These are phyloP conservation scores for Channa striata DNA, from an alignment of 2,797 vertebrate genomes.

Conservation along the genomic window DNA sequence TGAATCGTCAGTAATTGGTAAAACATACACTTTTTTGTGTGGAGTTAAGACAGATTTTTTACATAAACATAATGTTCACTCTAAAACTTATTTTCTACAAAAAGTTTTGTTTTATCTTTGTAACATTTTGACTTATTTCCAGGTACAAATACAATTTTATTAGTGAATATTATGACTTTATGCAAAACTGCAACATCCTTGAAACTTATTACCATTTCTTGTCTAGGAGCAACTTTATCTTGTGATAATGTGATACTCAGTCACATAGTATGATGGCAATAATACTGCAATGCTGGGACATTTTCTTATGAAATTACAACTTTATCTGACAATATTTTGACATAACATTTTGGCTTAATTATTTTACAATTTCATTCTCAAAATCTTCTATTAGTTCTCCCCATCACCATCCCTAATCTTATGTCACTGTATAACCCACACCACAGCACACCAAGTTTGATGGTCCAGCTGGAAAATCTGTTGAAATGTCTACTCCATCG, in stretches of 20 bases:
- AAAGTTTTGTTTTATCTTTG: too few relatives aligned
- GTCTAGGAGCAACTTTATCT: not conserved
- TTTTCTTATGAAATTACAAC: not conserved
- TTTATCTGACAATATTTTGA: not conserved
- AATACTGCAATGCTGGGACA: not conserved
- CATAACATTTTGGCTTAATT: not conserved
- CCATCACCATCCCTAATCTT: slow-evolving; percentile 4
- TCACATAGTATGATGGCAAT: not conserved
- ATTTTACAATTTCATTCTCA: slow-evolving; percentile 6
- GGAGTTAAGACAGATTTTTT: too few relatives aligned
- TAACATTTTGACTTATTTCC: not conserved
- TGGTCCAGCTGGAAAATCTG: slow-evolving; percentile 27
- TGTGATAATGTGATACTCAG: not conserved
- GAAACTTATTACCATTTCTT: not conserved
- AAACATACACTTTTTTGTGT: too few relatives aligned
- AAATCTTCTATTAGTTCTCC: not conserved
- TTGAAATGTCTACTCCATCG: not conserved
- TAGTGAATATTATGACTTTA: not conserved
- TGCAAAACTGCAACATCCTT: not conserved
- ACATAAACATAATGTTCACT: too few relatives aligned
- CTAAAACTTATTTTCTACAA: too few relatives aligned
- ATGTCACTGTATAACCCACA: not conserved
- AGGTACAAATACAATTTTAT: not conserved
- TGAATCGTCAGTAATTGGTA: too few relatives aligned
- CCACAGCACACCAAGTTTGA: slow-evolving; percentile 11